Base-by-base conservation (phyloP, 2,888 invertebrate species). In the Oscheius sp. region DNA sequence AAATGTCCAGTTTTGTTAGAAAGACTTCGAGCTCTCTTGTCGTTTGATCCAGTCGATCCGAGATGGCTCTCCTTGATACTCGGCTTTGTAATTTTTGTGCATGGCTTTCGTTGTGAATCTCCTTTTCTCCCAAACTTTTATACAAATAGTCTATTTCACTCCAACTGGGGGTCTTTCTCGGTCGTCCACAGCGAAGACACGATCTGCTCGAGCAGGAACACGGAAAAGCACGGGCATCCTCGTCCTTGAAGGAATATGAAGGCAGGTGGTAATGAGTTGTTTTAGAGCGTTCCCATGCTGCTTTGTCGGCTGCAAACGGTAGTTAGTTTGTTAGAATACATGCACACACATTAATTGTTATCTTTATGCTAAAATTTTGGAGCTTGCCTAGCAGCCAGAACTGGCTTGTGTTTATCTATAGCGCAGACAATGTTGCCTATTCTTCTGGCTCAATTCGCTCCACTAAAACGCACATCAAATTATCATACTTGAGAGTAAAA, bases 211-310 rank as follows among this genome's bases (percentile, higher is more conserved):
- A 15, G n/a, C 64, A 64, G 12, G 58, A 45, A 42, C 74, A 75
- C 27, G 67, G 58, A 37, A 71, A 55, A 12, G 80, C 77, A 8
- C 80, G 72, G 0, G 71, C 39, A 42, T 80, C 80, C 39, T 82
- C 80, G 48, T 81, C 72, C 23, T 70, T 70, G 55, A 81, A 81
- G 31, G 72, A 65, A 52, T 82, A 82, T 3, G 77, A 72, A 4
- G 82, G 82, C 1, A 82, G 73, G 50, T 82, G 82, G 66, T 81
- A 82, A 55, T 82, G 82, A n/a, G 70, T 67, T 15, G 73, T 69
- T 48, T 33, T 52, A 10, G 66, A 52, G 25, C 50, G 15, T 39
- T 70, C 58, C 31, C 25, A 65, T 17, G 70, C 66, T 42, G 61
- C 50, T 45, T 29, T 42, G 29, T 61, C 61, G 1, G 61, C 61